phyloP scores from a whole-genome alignment of 2,797 vertebrate species.

The Meriones psammophilus region DNA sequence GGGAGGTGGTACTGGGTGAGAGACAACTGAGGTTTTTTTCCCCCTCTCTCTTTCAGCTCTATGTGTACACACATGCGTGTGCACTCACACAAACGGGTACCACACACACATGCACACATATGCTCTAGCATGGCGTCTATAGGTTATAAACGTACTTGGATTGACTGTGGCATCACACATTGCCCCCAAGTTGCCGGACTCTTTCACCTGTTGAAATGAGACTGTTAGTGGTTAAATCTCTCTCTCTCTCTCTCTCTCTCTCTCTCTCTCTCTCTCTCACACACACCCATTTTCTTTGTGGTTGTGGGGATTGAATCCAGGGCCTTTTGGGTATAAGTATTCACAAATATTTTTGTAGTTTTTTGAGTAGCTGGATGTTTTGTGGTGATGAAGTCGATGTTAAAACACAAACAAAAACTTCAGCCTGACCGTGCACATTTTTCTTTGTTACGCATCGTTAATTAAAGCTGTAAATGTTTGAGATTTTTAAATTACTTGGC shows the following conservation, averaged over 20 bases:
- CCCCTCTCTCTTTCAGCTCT: neutral
- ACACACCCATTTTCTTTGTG: neutral
- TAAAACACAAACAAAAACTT: conserved; percentile 22
- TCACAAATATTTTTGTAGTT: neutral
- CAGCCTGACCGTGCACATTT: neutral
- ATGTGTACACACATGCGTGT: neutral
- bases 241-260: neutral
- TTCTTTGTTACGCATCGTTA: neutral
- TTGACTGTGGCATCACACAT: too few relatives aligned
- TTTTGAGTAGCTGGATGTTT: conserved; percentile 28
- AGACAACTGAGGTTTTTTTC: neutral
- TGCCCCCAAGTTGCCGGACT: neutral
- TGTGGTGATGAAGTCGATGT: conserved; percentile 16
- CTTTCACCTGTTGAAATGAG: conserved; percentile 41
- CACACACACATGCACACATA: neutral
- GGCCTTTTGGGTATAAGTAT: neutral
- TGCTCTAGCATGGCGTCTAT: neutral
- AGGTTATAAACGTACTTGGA: neutral
- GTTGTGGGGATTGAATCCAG: neutral
- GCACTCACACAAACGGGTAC: too few relatives aligned
- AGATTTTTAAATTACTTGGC: conserved; percentile 46
- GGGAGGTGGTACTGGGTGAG: neutral
- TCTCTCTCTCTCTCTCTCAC: neutral
- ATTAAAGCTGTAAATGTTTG: conserved; percentile 37
- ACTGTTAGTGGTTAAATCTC: conserved; percentile 7